phyloP scores from a whole-genome alignment of 2,797 vertebrate genomes.

The Aplochiton taeniatus region DNA sequence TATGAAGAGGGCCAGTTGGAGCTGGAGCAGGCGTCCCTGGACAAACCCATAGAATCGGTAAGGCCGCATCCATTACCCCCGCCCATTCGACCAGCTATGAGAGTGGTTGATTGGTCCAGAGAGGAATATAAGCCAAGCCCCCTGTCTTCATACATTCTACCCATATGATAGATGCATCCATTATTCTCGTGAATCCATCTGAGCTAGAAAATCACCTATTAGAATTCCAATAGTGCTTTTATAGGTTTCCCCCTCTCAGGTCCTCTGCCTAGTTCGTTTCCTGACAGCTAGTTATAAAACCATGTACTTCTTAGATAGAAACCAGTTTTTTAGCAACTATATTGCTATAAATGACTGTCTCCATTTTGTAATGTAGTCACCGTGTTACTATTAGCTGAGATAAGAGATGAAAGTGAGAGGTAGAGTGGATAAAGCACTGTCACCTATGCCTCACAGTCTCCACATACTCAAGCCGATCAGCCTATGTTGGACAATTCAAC shows the following conservation, averaged over 20 bases:
- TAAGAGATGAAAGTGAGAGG: slow-evolving; percentile 47
- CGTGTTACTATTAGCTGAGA: slow-evolving; percentile 43
- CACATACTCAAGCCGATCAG: no score
- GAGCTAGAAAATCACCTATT: slow-evolving; percentile 64
- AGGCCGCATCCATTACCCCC: slow-evolving; percentile 72
- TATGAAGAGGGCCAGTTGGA: slow-evolving; percentile 99
- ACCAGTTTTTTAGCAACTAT: no score
- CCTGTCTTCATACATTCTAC: slow-evolving; percentile 54
- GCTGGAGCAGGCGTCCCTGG: slow-evolving; percentile 96
- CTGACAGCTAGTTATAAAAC: slow-evolving; percentile 62
- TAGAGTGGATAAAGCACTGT: slow-evolving; percentile 74
- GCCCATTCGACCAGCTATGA: slow-evolving; percentile 70
- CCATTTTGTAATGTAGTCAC: slow-evolving; percentile 64
- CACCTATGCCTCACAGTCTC: not conserved
- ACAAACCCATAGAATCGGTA: slow-evolving; percentile 99
- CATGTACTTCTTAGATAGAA: slow-evolving; percentile 49
- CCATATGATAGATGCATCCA: slow-evolving; percentile 52
- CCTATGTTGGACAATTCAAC: no score
- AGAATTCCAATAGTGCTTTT: slow-evolving; percentile 63
- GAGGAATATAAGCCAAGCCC: slow-evolving; percentile 67
- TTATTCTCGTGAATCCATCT: slow-evolving; percentile 62
- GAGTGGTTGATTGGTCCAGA: slow-evolving; percentile 80
- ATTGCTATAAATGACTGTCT: slow-evolving; percentile 46
- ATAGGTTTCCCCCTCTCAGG: slow-evolving; percentile 48
- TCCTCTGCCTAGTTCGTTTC: slow-evolving; percentile 62